Percentiles rank a stretch among this genome's conserved stretches.
Evolutionary conservation across 2,888 invertebrate species (phyloP).

Genomic region (Clistopyga incitator): DNA sequence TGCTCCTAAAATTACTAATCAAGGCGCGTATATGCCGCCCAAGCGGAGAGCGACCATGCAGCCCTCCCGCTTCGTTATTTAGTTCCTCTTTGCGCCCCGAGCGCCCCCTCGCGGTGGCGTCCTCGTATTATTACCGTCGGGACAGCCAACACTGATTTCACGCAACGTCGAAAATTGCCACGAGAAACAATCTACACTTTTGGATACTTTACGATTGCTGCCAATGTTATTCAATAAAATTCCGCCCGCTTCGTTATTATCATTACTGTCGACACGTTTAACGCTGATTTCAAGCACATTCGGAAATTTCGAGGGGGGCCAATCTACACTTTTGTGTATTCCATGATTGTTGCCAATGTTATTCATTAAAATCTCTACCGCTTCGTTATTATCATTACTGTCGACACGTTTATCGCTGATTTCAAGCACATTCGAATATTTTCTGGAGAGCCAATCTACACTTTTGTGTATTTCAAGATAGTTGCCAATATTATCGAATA

Average conservation of each 20-base stretch:
- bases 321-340: too few species aligned
- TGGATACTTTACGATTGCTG: too few species aligned
- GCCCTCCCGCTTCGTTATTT: conserved; percentile 37
- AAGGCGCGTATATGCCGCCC: conserved; percentile 66
- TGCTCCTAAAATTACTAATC: conserved; percentile 80
- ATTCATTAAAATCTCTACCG: not conserved
- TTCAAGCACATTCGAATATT: not conserved
- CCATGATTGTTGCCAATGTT: too few species aligned
- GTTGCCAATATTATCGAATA: too few species aligned
- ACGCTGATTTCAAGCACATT: not conserved
- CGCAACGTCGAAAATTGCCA: not conserved
- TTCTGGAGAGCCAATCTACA: not conserved
- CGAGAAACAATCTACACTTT: not conserved
- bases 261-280: conserved; percentile 5
- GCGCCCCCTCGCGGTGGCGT: not conserved
- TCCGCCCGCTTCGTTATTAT: conserved; percentile 11
- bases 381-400: conserved; percentile 37
- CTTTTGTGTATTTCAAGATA: too few species aligned
- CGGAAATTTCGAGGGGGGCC: not conserved
- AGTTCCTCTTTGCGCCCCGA: not conserved
- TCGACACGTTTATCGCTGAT: not conserved
- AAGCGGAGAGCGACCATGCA: not conserved
- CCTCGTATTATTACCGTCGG: conserved; percentile 15
- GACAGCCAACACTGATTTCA: not conserved
- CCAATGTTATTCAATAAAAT: too few species aligned